Evolutionary conservation across 1,140 invertebrate species (phyloP), one percentile per base, ranked within the genome.

Genomic region (Cryptotermes secundus): DNA sequence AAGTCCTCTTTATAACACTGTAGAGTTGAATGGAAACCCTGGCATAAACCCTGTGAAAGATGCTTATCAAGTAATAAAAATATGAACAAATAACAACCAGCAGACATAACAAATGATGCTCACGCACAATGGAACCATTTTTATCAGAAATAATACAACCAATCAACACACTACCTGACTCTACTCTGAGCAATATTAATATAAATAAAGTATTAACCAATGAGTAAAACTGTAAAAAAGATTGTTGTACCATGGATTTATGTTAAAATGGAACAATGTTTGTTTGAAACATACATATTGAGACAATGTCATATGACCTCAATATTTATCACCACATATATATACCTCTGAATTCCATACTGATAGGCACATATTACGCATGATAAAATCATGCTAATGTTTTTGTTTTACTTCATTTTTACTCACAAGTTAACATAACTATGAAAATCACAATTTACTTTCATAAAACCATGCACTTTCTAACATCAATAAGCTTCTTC

Each of bases 321-420:
- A 9, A 72, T n/a, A 0, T 31, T 72, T 72, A n/a, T n/a, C n/a
- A 72, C 16, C n/a, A 59, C 53, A 59, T 22, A 59, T 72, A 31
- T 14, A 72, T 14, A 72, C 59, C 59, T 72, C 31, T 31, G 26
- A 72, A n/a, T 72, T 72, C 14, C 26, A 72, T 12, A 9, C 59
- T n/a, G 26, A 72, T 14, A 72, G 59, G 59, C 59, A 72, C 59
- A 72, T 72, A 72, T 72, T 72, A 72, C 26, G 59, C 59, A 72
- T 72, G 19, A 72, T n/a, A 31, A 72, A 72, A 72, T 72, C 59
- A 72, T 72, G 59, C 59, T 4, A 4, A n/a, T 31, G 6, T 72
- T 72, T 72, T 72, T 31, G 22, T 72, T 31, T 14, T 72, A 14
- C n/a, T 72, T 72, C n/a, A 26, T 22, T 59, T 24, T 10, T 59